Conservation (phyloP, 2,888 invertebrate genomes). For the Xestoiulus laeticollis region DNA sequence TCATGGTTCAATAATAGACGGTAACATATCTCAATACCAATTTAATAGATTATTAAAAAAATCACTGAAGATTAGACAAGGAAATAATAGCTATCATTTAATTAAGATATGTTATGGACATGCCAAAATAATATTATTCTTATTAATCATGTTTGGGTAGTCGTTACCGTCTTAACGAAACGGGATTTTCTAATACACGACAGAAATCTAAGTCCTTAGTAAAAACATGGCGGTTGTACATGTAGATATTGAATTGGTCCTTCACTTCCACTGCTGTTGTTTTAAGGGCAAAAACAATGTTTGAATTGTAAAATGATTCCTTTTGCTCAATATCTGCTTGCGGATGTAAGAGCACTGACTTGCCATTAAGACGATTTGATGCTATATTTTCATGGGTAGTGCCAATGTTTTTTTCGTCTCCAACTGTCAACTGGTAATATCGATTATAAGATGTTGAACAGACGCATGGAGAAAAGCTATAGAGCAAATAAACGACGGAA, state of each 20-base stretch:
- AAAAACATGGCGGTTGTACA: neutral
- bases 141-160: too few species aligned
- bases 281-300: conserved; percentile 11
- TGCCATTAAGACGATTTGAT: conserved; percentile 20
- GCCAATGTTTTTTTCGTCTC: conserved; percentile 12
- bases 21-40: too few species aligned
- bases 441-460: conserved; percentile 32
- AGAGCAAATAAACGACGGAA: conserved; percentile 14
- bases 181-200: neutral
- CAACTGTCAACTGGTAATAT: conserved; percentile 10
- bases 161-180: too few species aligned
- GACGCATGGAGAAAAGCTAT: neutral
- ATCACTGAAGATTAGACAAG: too few species aligned
- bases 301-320: conserved; percentile 35
- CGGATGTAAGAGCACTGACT: neutral
- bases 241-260: neutral
- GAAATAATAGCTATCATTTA: too few species aligned
- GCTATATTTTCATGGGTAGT: neutral
- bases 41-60: too few species aligned
- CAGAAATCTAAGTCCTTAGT: neutral
- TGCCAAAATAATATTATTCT: too few species aligned
- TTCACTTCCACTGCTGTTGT: neutral
- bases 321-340: conserved; percentile 17
- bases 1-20: too few species aligned
- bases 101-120: too few species aligned